Conservation (phyloP, 2,888 invertebrate species). For the Dendrolimus pini region DNA sequence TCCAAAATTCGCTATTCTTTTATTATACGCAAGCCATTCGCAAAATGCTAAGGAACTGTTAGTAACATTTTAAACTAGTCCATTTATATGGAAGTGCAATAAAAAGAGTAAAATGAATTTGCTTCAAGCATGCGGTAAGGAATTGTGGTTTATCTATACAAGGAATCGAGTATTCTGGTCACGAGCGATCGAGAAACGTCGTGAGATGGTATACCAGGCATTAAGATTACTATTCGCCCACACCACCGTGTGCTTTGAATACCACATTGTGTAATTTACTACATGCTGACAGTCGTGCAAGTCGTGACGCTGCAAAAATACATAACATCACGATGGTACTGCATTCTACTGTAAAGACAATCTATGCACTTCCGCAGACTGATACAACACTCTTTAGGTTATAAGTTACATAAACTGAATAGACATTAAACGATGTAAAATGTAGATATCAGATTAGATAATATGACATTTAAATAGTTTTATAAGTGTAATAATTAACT, state of each 20-base stretch:
- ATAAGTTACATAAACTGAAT: no score
- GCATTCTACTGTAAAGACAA: constrained; percentile 49
- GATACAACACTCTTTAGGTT: no score
- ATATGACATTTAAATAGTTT: no score
- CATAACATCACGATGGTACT: constrained; percentile 49
- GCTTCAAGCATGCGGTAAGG: background rate
- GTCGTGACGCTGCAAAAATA: constrained; percentile 48
- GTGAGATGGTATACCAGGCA: constrained; percentile 39
- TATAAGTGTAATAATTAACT: no score
- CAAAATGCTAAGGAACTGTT: no score
- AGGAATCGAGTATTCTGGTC: constrained; percentile 45
- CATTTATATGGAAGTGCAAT: background rate
- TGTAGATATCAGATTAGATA: no score
- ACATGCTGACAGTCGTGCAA: constrained; percentile 35
- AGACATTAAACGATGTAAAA: no score
- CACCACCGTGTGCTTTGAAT: constrained; percentile 50
- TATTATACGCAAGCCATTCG: no score
- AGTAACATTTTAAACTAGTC: no score
- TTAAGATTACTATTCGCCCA: constrained; percentile 44
- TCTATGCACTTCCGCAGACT: constrained; percentile 20
- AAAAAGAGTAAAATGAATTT: background rate
- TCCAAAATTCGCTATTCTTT: no score
- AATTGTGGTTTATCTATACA: constrained; percentile 18
- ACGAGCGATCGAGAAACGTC: constrained; percentile 46
- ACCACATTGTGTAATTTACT: constrained; percentile 64